Conservation (phyloP, 2,888 invertebrate genomes). For the Spilosoma lubricipeda region DNA sequence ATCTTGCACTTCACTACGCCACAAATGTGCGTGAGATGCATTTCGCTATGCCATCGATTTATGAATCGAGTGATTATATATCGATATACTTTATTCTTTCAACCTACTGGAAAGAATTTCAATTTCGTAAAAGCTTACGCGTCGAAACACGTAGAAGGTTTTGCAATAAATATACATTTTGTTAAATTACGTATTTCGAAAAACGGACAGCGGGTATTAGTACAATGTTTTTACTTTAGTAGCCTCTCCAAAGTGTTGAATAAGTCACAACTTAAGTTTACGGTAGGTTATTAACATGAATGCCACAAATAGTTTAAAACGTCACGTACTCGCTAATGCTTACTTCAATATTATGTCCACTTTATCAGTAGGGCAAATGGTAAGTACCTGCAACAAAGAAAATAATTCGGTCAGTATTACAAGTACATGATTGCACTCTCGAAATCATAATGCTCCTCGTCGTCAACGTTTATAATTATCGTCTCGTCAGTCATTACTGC, state of each 20-base stretch:
- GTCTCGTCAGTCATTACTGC: conserved; percentile 67
- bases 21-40: conserved; percentile 71
- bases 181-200: conserved; percentile 42
- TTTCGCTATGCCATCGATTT: conserved; percentile 65
- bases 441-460: conserved; percentile 51
- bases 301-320: conserved; percentile 37
- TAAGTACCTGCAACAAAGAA: conserved; percentile 41
- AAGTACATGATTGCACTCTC: conserved; percentile 50
- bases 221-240: conserved; percentile 28
- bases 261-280: conserved; percentile 40
- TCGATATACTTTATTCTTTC: conserved; percentile 22
- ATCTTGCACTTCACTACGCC: conserved; percentile 66
- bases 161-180: conserved; percentile 35
- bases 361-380: conserved; percentile 43
- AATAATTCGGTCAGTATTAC: conserved; percentile 35
- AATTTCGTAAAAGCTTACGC: conserved; percentile 33
- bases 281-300: conserved; percentile 49
- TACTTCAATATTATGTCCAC: conserved; percentile 29
- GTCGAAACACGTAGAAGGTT: conserved; percentile 32
- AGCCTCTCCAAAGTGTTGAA: conserved; percentile 23
- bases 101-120: conserved; percentile 31
- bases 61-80: conserved; percentile 32
- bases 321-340: conserved; percentile 34
- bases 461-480: conserved; percentile 68
- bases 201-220: conserved; percentile 39